Percentiles rank a stretch among this genome's conserved stretches.
These are phyloP conservation scores for Chrysochloris asiatica DNA, from an alignment of 2,113 vertebrate species.

Conservation along the genomic window DNA sequence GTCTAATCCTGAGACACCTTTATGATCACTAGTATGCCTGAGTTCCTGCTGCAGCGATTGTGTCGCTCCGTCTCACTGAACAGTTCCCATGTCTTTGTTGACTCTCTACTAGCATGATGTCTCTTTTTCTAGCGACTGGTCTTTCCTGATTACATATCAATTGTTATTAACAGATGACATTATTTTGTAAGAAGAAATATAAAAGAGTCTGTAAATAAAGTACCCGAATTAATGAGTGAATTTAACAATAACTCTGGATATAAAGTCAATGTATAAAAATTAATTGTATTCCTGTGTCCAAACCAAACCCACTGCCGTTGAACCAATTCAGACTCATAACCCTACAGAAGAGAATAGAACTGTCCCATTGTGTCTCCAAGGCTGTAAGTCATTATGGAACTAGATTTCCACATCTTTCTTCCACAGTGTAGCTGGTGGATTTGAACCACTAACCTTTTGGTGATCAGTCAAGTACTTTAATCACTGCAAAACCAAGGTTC, in stretches of 20 bases:
- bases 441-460: neutral
- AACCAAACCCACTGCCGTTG: too few species aligned
- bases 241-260: neutral
- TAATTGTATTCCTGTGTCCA: neutral
- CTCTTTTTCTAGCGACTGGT: neutral
- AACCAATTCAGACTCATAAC: too few species aligned
- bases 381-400: too few species aligned
- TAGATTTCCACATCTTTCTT: too few species aligned
- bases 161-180: neutral
- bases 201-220: neutral
- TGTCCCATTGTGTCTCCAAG: too few species aligned
- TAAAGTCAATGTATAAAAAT: neutral
- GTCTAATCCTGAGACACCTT: neutral
- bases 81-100: neutral
- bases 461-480: neutral
- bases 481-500: neutral
- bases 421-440: too few species aligned
- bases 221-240: neutral
- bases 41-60: neutral
- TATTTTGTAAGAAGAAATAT: neutral
- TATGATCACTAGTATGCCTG: neutral
- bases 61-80: neutral
- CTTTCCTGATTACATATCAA: neutral
- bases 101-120: neutral
- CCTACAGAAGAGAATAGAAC: too few species aligned